phyloP scores from a whole-genome alignment of 2,113 vertebrate species.

The Taxidea taxus region DNA sequence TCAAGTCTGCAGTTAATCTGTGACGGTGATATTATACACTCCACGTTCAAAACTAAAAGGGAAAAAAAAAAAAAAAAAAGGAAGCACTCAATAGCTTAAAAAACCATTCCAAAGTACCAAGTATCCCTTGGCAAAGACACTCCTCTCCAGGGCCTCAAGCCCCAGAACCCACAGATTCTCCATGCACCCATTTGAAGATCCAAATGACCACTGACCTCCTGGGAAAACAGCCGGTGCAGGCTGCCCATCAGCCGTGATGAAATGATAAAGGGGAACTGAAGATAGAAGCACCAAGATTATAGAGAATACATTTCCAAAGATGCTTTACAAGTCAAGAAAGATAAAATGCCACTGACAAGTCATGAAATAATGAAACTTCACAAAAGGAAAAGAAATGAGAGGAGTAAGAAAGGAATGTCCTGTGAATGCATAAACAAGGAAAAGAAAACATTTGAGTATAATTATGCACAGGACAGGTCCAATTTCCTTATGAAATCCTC shows the following conservation, averaged over 20 bases:
- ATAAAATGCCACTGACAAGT: neutral
- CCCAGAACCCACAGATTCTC: neutral
- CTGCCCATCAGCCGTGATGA: neutral
- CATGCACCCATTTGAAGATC: neutral
- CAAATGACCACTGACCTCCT: neutral
- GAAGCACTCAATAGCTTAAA: neutral
- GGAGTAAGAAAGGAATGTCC: neutral
- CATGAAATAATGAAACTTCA: neutral
- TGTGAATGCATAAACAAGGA: neutral
- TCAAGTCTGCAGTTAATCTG: neutral
- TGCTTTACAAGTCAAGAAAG: neutral
- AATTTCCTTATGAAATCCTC: constrained; percentile 53
- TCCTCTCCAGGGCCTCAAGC: neutral
- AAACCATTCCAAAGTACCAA: neutral
- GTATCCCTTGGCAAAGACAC: neutral
- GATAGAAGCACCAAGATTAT: neutral
- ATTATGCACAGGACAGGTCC: neutral
- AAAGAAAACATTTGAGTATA: neutral
- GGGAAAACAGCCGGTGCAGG: neutral
- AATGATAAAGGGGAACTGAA: neutral
- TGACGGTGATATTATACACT: neutral
- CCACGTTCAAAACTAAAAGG: neutral
- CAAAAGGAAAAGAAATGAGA: neutral
- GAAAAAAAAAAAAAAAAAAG: no score
- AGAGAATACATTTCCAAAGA: constrained; percentile 4